Conservation (phyloP, 1,140 invertebrate genomes). For the Euwallacea similis region DNA sequence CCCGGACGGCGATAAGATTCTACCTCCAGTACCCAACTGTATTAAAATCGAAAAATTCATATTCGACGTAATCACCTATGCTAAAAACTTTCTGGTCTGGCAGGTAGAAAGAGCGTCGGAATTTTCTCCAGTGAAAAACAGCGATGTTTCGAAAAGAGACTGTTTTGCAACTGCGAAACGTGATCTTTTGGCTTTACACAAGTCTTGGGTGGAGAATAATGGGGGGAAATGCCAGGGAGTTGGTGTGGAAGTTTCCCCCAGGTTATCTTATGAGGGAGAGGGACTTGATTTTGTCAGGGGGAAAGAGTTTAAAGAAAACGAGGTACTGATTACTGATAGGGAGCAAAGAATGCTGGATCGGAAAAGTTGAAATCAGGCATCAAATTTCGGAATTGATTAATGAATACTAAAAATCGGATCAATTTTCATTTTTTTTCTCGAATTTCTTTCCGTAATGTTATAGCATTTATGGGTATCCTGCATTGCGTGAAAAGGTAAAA, state of each 20-base stretch:
- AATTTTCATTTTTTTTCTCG: too few relatives aligned
- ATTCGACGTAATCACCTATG: slow-evolving; percentile 96
- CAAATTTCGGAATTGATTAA: too few relatives aligned
- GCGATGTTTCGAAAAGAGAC: slow-evolving; percentile 82
- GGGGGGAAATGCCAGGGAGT: slow-evolving; percentile 76
- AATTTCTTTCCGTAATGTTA: too few relatives aligned
- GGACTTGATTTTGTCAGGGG: slow-evolving; percentile 58
- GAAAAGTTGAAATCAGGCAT: too few relatives aligned
- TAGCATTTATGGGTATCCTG: too few relatives aligned
- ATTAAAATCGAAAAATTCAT: slow-evolving; percentile 99
- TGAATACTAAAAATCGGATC: too few relatives aligned
- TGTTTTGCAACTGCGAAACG: slow-evolving; percentile 84
- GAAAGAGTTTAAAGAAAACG: slow-evolving; percentile 32
- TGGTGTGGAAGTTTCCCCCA: slow-evolving; percentile 87
- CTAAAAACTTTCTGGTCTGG: slow-evolving; percentile 88
- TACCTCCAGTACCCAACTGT: slow-evolving; percentile 86
- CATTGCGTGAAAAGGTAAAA: too few relatives aligned
- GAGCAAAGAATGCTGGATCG: slow-evolving; percentile 5
- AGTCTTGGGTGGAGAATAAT: slow-evolving; percentile 77
- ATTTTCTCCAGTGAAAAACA: slow-evolving; percentile 96
- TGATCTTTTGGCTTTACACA: slow-evolving; percentile 84
- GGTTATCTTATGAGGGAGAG: slow-evolving; percentile 89
- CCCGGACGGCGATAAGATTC: slow-evolving; percentile 68
- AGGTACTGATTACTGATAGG: slow-evolving; percentile 24
- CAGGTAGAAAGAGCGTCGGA: slow-evolving; percentile 90